These are phyloP conservation scores for Ochotona curzoniae DNA, from an alignment of 2,113 vertebrate genomes.

Conservation along the genomic window DNA sequence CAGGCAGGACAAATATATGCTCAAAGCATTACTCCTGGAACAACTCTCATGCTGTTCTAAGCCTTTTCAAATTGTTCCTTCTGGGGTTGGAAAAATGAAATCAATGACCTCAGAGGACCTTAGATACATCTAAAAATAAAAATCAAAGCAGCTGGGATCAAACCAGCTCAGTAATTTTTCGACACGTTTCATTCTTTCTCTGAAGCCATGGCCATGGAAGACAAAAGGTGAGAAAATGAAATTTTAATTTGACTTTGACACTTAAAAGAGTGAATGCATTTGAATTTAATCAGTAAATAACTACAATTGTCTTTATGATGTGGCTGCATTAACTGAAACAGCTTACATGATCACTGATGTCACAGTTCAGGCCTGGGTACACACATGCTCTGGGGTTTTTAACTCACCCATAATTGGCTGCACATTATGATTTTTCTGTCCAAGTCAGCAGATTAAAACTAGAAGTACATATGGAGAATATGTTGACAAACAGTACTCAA, in stretches of 20 bases:
- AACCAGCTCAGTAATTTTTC: constrained; percentile 11
- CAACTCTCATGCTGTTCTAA: constrained; percentile 4
- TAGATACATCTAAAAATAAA: background rate
- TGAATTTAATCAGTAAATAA: constrained; percentile 31
- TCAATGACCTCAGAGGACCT: constrained; percentile 51
- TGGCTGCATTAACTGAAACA: background rate
- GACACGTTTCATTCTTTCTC: background rate
- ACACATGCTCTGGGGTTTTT: background rate
- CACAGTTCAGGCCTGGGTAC: background rate
- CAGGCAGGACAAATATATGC: constrained; percentile 48
- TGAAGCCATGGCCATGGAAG: background rate
- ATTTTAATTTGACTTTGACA: constrained; percentile 28
- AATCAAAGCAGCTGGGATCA: constrained; percentile 30
- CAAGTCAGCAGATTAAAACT: constrained; percentile 47
- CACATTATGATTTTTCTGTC: background rate
- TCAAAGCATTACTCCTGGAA: constrained; percentile 29
- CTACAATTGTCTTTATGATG: background rate
- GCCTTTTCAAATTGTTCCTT: constrained; percentile 54
- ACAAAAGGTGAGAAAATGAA: constrained; percentile 41
- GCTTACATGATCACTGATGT: background rate
- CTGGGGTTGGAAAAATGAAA: constrained; percentile 64
- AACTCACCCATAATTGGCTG: background rate
- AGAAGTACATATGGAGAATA: background rate
- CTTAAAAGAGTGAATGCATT: background rate
- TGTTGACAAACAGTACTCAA: background rate